A percentile compares a stretch with the other conserved stretches of the same genome.
These are phyloP conservation scores for Gymnogyps californianus DNA, from an alignment of 2,113 vertebrate species.

Conservation along the genomic window DNA sequence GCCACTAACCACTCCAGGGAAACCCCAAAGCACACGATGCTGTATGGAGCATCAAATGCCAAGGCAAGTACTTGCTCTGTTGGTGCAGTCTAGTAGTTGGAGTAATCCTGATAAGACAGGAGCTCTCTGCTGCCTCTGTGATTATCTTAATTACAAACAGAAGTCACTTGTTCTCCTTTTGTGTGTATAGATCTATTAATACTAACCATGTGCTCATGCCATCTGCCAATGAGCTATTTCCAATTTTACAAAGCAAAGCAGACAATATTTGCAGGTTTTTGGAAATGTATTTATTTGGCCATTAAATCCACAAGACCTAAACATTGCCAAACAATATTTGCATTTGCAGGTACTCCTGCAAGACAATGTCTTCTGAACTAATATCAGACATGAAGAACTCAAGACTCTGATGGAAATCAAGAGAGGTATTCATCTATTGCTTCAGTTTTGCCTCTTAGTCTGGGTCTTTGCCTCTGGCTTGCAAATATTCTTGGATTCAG, in stretches of 20 bases:
- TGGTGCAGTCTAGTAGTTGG: background rate
- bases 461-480: background rate
- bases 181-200: background rate
- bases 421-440: background rate
- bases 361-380: background rate
- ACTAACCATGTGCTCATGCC: background rate
- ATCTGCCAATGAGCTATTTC: background rate
- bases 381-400: background rate
- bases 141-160: slow-evolving; percentile 3
- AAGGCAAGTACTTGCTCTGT: background rate
- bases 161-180: background rate
- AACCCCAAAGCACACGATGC: background rate
- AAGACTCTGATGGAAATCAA: background rate
- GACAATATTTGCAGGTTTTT: background rate
- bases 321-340: background rate
- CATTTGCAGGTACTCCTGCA: background rate
- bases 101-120: background rate
- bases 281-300: background rate
- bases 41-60: background rate
- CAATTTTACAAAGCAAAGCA: background rate
- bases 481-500: background rate
- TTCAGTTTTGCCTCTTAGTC: background rate
- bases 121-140: background rate
- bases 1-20: background rate
- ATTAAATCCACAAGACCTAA: background rate